These are phyloP conservation scores for Euthynnus affinis DNA, from an alignment of 2,797 vertebrate genomes.

Conservation along the genomic window DNA sequence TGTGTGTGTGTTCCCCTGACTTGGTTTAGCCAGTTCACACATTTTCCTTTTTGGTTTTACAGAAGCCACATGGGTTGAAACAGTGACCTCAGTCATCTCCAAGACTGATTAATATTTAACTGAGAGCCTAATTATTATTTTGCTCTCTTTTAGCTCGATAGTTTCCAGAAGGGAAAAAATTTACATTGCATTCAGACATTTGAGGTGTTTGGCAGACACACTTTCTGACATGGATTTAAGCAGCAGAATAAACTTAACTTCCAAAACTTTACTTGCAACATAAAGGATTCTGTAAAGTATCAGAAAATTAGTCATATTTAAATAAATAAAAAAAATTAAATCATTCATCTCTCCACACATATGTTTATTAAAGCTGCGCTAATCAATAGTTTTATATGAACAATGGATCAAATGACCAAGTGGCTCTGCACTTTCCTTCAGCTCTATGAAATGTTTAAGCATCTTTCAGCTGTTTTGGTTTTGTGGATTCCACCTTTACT, in stretches of 20 bases:
- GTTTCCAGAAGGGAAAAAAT: background rate
- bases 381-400: too few relatives aligned
- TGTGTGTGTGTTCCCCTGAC: constrained; percentile 5
- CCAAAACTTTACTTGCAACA: background rate
- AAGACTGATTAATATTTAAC: constrained; percentile 25
- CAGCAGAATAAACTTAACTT: background rate
- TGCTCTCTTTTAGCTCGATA: background rate
- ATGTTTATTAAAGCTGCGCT: too few relatives aligned
- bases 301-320: background rate
- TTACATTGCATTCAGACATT: constrained; percentile 27
- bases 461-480: too few relatives aligned
- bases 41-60: background rate
- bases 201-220: background rate
- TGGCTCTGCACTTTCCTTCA: too few relatives aligned
- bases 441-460: too few relatives aligned
- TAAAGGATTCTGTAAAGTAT: background rate
- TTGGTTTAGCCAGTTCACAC: background rate
- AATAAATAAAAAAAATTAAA: too few relatives aligned
- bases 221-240: background rate
- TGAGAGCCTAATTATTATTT: constrained; percentile 29
- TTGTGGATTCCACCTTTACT: too few relatives aligned
- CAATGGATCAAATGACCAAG: too few relatives aligned
- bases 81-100: constrained; percentile 3
- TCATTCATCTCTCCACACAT: too few relatives aligned
- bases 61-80: constrained; percentile 1